A percentile compares a stretch with the other conserved stretches of the same genome.
Evolutionary conservation across 2,113 vertebrate species (phyloP).

Genomic region (Nothoprocta perdicaria): DNA sequence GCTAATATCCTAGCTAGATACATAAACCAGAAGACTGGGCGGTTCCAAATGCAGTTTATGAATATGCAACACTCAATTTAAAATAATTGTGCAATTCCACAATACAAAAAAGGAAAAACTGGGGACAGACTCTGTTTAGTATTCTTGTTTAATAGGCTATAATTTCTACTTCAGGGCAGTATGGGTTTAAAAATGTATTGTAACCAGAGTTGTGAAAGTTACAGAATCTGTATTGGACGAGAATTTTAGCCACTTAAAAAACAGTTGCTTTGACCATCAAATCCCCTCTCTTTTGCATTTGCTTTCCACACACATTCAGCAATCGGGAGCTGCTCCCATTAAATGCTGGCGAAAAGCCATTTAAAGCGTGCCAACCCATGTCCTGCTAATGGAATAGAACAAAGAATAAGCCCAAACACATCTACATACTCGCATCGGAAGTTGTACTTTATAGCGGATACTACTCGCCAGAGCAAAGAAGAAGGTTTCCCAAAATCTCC

Average conservation of each 20-base stretch:
- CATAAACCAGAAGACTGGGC: slow-evolving; percentile 70
- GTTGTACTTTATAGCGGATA: not conserved
- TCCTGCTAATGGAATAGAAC: slow-evolving; percentile 39
- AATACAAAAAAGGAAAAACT: slow-evolving; percentile 67
- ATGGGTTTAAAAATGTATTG: slow-evolving; percentile 54
- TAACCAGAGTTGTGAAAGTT: slow-evolving; percentile 61
- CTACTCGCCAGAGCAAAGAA: slow-evolving; percentile 10
- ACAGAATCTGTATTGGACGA: not conserved
- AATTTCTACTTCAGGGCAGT: slow-evolving; percentile 62
- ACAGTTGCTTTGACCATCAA: slow-evolving; percentile 36
- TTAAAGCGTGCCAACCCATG: slow-evolving; percentile 47
- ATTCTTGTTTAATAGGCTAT: slow-evolving; percentile 66
- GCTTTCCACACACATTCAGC: slow-evolving; percentile 47
- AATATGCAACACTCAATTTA: slow-evolving; percentile 73
- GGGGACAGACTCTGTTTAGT: slow-evolving; percentile 63
- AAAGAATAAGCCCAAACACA: slow-evolving; percentile 51
- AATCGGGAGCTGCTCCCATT: slow-evolving; percentile 56
- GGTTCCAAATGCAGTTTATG: slow-evolving; percentile 65
- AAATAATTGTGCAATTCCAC: slow-evolving; percentile 72
- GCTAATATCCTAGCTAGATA: slow-evolving; percentile 67
- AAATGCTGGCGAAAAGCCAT: slow-evolving; percentile 33
- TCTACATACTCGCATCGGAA: not conserved
- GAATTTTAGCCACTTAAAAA: slow-evolving; percentile 46
- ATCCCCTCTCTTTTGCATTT: not conserved
- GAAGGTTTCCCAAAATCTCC: not conserved